Evolutionary conservation across 2,113 vertebrate genomes (phyloP).

Genomic region (Harpagus bidentatus): DNA sequence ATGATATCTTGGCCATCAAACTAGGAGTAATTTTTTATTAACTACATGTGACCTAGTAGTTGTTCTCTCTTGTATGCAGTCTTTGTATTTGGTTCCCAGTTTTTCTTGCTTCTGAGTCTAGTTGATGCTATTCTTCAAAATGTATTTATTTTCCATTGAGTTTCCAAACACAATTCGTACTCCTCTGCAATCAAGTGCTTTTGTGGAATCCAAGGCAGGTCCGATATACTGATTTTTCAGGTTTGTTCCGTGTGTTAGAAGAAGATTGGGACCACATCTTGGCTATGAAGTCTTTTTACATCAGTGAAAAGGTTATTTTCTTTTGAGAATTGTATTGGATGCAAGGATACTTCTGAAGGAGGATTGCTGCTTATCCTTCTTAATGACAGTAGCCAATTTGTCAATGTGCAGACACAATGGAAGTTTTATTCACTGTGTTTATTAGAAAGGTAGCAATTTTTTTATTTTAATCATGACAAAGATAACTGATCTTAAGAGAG

Average conservation of each 20-base stretch:
- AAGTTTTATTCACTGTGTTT: neutral
- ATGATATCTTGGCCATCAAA: neutral
- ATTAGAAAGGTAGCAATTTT: neutral
- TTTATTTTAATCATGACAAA: neutral
- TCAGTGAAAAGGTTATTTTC: neutral
- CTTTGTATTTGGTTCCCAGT: neutral
- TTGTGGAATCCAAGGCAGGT: neutral
- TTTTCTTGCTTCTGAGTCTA: neutral
- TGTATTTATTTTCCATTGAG: neutral
- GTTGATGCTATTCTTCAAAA: neutral
- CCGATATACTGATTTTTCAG: neutral
- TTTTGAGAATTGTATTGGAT: neutral
- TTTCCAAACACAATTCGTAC: slow-evolving; percentile 13
- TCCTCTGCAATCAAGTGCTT: slow-evolving; percentile 19
- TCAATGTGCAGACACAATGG: neutral
- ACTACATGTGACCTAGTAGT: neutral
- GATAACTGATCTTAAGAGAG: neutral
- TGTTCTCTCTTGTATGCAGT: neutral
- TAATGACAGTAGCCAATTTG: neutral
- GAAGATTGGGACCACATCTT: neutral
- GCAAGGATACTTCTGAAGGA: neutral
- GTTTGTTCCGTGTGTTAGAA: neutral
- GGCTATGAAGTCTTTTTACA: neutral
- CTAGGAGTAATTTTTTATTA: neutral
- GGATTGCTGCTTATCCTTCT: neutral